These are phyloP conservation scores for Palythoa grandis DNA, from an alignment of 92 coral and sea anemone species.

Conservation along the genomic window DNA sequence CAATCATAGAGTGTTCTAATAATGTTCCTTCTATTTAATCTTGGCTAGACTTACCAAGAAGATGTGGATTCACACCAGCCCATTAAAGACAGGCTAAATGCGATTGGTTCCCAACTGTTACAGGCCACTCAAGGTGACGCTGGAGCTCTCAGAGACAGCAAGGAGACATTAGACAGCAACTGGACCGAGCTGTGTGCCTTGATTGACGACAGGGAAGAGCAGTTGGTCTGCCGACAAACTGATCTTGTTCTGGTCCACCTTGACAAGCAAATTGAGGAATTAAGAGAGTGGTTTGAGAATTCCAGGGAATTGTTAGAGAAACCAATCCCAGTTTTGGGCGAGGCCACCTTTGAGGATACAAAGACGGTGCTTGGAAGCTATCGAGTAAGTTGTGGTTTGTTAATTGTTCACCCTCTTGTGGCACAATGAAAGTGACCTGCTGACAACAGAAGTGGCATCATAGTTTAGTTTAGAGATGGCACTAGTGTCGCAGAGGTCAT, in stretches of 20 bases:
- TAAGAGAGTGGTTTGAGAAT: constrained; percentile 72
- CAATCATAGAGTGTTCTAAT: background rate
- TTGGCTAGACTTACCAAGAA: constrained; percentile 80
- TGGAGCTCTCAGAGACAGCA: constrained; percentile 77
- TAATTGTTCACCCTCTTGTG: background rate
- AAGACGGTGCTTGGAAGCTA: constrained; percentile 73
- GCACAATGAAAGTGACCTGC: too few relatives aligned
- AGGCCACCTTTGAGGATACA: constrained; percentile 74
- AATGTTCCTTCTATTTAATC: background rate
- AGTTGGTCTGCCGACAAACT: constrained; percentile 75
- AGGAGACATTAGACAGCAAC: constrained; percentile 73
- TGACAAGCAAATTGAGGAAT: constrained; percentile 69
- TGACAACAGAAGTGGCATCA: too few relatives aligned
- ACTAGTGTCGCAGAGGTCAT: too few relatives aligned
- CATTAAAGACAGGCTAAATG: constrained; percentile 78
- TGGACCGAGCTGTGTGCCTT: constrained; percentile 92
- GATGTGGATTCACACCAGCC: constrained; percentile 83
- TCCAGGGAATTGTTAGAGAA: constrained; percentile 59
- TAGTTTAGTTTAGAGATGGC: too few relatives aligned
- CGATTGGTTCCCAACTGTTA: constrained; percentile 72
- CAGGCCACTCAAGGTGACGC: constrained; percentile 78
- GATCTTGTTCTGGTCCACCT: constrained; percentile 72
- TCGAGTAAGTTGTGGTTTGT: constrained; percentile 51
- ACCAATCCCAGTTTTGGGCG: constrained; percentile 75
- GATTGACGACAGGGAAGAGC: constrained; percentile 90